A percentile compares a stretch with the other conserved stretches of the same genome.
Evolutionary conservation across 30 jellyfish, hydroid and myxozoan genomes (phyloP).

Genomic region (Phacellophora camtschatica): DNA sequence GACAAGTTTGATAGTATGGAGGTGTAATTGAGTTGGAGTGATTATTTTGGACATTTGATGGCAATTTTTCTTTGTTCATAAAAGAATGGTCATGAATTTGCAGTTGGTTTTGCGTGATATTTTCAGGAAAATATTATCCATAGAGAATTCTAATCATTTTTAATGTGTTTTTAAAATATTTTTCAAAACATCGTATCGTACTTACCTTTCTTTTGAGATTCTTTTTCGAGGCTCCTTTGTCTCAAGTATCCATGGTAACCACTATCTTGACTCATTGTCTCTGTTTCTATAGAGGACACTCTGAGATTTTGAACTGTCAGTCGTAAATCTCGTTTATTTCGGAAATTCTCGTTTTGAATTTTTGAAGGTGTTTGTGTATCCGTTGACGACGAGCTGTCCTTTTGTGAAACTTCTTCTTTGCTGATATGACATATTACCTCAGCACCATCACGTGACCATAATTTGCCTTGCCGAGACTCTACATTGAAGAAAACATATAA

Average conservation of each 20-base stretch:
- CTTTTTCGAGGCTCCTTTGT: conserved; percentile 27
- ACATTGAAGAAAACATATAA: too few species aligned
- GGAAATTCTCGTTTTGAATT: background rate
- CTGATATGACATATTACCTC: background rate
- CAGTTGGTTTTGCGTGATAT: too few species aligned
- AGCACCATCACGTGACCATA: conserved; percentile 48
- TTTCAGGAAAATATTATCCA: too few species aligned
- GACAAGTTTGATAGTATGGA: too few species aligned
- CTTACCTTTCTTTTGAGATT: conserved; percentile 30
- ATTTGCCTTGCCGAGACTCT: conserved; percentile 56
- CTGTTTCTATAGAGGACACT: conserved; percentile 57
- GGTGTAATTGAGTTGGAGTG: too few species aligned
- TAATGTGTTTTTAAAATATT: too few species aligned
- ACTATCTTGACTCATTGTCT: conserved; percentile 88
- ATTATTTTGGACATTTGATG: too few species aligned
- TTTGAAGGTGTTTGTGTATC: conserved; percentile 11
- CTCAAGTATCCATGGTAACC: conserved; percentile 92
- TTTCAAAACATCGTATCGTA: background rate
- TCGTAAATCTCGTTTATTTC: background rate
- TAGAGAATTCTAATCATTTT: too few species aligned
- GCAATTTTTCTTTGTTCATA: too few species aligned
- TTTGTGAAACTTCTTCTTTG: conserved; percentile 18
- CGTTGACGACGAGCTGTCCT: conserved; percentile 50
- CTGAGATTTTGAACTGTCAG: conserved; percentile 10
- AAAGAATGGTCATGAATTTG: too few species aligned